These are phyloP conservation scores for Ditylenchus dipsaci DNA, from an alignment of 1,140 invertebrate species.

Conservation along the genomic window DNA sequence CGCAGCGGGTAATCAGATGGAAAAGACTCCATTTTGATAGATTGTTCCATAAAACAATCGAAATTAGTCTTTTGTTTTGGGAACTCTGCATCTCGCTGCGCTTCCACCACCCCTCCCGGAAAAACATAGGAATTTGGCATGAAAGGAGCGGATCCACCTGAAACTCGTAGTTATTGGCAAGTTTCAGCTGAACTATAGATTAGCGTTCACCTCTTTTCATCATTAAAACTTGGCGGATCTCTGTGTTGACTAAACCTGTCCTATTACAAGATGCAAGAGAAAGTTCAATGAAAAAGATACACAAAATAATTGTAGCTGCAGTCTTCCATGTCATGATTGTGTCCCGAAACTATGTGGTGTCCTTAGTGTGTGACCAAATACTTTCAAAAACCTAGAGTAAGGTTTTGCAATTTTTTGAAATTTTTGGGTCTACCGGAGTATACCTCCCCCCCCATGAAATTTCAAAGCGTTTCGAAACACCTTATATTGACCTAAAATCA, in stretches of 20 bases:
- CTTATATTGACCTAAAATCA: too few species aligned
- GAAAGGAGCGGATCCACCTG: slow-evolving; percentile 22
- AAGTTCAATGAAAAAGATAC: neutral
- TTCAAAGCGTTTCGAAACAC: too few species aligned
- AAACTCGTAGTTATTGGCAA: too few species aligned
- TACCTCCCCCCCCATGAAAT: too few species aligned
- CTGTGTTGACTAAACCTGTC: slow-evolving; percentile 12
- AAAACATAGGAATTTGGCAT: slow-evolving; percentile 42
- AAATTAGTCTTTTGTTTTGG: slow-evolving; percentile 36
- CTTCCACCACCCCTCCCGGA: slow-evolving; percentile 29
- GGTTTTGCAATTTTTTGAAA: too few species aligned
- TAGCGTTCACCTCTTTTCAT: slow-evolving; percentile 30
- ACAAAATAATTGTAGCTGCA: slow-evolving; percentile 2
- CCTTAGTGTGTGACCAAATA: too few species aligned
- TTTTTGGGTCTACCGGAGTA: too few species aligned
- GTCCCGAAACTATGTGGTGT: too few species aligned
- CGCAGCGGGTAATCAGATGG: slow-evolving; percentile 30
- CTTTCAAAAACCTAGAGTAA: too few species aligned
- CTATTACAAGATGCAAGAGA: neutral
- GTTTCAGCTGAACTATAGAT: too few species aligned
- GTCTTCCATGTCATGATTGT: neutral
- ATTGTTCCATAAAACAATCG: neutral
- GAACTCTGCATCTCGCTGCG: slow-evolving; percentile 14
- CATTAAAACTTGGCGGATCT: slow-evolving; percentile 32
- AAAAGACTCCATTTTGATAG: slow-evolving; percentile 16